A percentile compares a stretch with the other conserved stretches of the same genome.
phyloP scores from a whole-genome alignment of 2,113 vertebrate species.

The Hippocampus barbouri region DNA sequence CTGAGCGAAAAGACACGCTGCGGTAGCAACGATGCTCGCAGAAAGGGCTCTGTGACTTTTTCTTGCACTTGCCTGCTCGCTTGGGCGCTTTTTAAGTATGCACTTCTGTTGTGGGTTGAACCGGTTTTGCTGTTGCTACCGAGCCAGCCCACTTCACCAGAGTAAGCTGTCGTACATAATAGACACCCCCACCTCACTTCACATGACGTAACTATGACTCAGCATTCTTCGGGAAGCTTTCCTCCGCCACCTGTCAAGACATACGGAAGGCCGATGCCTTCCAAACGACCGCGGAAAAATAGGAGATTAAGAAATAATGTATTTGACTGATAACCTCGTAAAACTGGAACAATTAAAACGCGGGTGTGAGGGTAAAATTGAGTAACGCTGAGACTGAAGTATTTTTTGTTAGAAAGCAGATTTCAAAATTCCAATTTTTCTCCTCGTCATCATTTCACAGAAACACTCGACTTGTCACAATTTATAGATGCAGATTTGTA shows the following conservation, averaged over 20 bases:
- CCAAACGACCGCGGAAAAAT: background rate
- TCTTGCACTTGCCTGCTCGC: background rate
- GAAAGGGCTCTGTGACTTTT: background rate
- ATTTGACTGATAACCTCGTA: background rate
- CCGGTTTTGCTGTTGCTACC: background rate
- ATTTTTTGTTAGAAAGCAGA: background rate
- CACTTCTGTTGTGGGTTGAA: slow-evolving; percentile 2
- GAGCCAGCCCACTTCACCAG: background rate
- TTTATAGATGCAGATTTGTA: background rate
- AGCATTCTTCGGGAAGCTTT: slow-evolving; percentile 54
- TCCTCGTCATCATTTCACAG: background rate
- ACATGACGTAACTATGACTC: slow-evolving; percentile 75
- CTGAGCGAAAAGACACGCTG: slow-evolving; percentile 33
- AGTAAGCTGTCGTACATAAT: slow-evolving; percentile 7
- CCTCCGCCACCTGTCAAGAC: slow-evolving; percentile 19
- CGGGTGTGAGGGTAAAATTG: background rate
- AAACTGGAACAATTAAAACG: background rate
- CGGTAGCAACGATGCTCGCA: background rate
- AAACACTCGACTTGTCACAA: background rate
- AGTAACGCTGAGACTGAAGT: background rate
- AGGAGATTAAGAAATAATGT: background rate
- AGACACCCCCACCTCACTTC: slow-evolving; percentile 28
- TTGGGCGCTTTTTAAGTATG: background rate
- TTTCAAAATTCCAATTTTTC: background rate
- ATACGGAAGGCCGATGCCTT: background rate